A percentile compares a stretch with the other conserved stretches of the same genome.
phyloP scores from a whole-genome alignment of 2,797 vertebrate genomes.

The Cryptoblepharus egeriae region DNA sequence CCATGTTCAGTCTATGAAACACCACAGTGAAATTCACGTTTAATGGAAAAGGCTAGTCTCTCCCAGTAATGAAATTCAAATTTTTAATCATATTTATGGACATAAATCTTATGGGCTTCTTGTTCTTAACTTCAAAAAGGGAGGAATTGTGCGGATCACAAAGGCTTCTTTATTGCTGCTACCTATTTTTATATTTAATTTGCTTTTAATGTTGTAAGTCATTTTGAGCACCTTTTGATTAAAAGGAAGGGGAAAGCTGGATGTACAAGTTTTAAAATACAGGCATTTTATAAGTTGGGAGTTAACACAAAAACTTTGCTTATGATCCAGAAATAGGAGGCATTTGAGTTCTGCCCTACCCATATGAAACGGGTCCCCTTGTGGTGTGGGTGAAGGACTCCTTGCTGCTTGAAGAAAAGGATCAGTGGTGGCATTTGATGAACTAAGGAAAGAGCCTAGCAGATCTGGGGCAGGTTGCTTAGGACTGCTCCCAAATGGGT shows the following conservation, averaged over 20 bases:
- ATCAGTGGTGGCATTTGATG: constrained; percentile 85
- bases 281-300: too few species aligned
- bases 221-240: too few species aligned
- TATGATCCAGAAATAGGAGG: constrained; percentile 17
- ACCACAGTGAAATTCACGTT: neutral
- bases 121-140: neutral
- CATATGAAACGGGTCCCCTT: constrained; percentile 80
- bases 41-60: neutral
- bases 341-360: constrained; percentile 79
- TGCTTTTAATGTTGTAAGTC: too few species aligned
- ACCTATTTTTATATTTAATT: too few species aligned
- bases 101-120: neutral
- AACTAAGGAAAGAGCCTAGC: constrained; percentile 90
- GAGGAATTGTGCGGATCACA: neutral
- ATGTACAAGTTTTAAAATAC: too few species aligned
- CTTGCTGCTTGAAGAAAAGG: constrained; percentile 91
- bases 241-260: too few species aligned
- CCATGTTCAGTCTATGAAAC: neutral
- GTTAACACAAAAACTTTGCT: neutral
- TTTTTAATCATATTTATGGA: neutral
- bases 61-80: neutral
- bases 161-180: too few species aligned
- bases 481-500: constrained; percentile 88
- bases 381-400: constrained; percentile 91
- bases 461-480: constrained; percentile 90